phyloP scores from a whole-genome alignment of 2,113 vertebrate species.

The Rhabdomys dilectus region DNA sequence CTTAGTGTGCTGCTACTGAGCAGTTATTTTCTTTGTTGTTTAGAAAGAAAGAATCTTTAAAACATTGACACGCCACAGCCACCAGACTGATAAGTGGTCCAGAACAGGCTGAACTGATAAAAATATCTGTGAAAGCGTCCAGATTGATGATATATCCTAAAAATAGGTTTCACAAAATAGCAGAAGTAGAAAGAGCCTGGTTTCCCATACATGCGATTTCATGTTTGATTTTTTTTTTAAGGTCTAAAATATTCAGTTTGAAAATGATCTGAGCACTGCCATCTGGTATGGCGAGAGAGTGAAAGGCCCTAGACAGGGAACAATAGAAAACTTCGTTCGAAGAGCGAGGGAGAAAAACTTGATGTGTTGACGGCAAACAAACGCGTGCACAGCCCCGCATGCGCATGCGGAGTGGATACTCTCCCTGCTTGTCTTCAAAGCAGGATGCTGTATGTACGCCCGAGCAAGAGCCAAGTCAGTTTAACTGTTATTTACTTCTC shows the following conservation, averaged over 20 bases:
- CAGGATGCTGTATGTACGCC: not conserved
- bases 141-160: slow-evolving; percentile 84
- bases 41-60: slow-evolving; percentile 50
- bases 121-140: slow-evolving; percentile 83
- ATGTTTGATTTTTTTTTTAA: slow-evolving; percentile 46
- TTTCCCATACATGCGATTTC: slow-evolving; percentile 54
- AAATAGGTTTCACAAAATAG: slow-evolving; percentile 81
- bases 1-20: slow-evolving; percentile 74
- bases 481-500: slow-evolving; percentile 22
- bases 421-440: not conserved
- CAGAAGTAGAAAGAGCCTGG: slow-evolving; percentile 49
- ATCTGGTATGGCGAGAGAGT: slow-evolving; percentile 71
- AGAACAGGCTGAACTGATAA: slow-evolving; percentile 81
- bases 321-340: slow-evolving; percentile 50
- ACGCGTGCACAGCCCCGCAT: not conserved
- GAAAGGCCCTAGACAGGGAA: slow-evolving; percentile 42
- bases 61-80: slow-evolving; percentile 84
- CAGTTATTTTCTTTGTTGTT: slow-evolving; percentile 83
- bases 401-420: not conserved
- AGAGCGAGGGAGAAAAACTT: not conserved
- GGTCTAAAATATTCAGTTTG: slow-evolving; percentile 72
- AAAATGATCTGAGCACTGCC: slow-evolving; percentile 67
- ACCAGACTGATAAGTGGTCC: slow-evolving; percentile 82
- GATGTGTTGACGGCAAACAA: not conserved
- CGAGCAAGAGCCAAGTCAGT: not conserved